Percentiles rank a stretch among this genome's conserved stretches.
Evolutionary conservation across 2,888 invertebrate genomes (phyloP).

Genomic region (Neoascia interrupta): DNA sequence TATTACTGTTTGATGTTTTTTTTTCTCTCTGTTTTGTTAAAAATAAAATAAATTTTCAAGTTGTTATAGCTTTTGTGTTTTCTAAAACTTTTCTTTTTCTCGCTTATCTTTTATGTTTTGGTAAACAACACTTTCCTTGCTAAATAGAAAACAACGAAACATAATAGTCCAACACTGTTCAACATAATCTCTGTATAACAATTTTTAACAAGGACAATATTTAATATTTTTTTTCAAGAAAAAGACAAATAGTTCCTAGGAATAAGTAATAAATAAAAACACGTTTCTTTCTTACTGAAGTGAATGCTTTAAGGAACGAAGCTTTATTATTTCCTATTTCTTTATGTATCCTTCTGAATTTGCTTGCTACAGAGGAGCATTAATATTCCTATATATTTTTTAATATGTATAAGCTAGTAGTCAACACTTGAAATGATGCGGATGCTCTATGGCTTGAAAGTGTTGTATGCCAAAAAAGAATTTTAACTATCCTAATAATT

Average conservation of each 20-base stretch:
- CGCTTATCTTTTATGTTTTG: slow-evolving; percentile 35
- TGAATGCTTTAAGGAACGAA: slow-evolving; percentile 35
- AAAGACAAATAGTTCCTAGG: not conserved
- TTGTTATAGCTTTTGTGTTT: slow-evolving; percentile 46
- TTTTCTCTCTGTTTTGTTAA: too few species aligned
- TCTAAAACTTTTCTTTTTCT: slow-evolving; percentile 6
- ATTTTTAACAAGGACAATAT: slow-evolving; percentile 1
- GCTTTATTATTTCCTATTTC: slow-evolving; percentile 6
- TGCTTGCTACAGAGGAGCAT: slow-evolving; percentile 49
- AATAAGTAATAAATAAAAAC: not conserved
- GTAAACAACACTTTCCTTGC: slow-evolving; percentile 50
- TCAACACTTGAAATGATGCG: slow-evolving; percentile 29
- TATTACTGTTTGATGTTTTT: too few species aligned
- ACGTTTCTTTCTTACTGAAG: too few species aligned
- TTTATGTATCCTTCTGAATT: slow-evolving; percentile 32
- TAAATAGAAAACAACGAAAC: slow-evolving; percentile 1
- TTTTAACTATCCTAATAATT: slow-evolving; percentile 23
- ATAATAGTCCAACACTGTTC: slow-evolving; percentile 18
- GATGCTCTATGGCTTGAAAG: slow-evolving; percentile 58
- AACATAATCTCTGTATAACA: slow-evolving; percentile 11
- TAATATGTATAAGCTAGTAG: slow-evolving; percentile 46
- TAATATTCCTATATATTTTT: not conserved
- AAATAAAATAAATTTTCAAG: slow-evolving; percentile 12
- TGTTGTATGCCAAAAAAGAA: slow-evolving; percentile 65
- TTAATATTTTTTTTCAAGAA: not conserved